phyloP scores from a whole-genome alignment of 2,797 vertebrate genomes.

The Pangasius krempfi region DNA sequence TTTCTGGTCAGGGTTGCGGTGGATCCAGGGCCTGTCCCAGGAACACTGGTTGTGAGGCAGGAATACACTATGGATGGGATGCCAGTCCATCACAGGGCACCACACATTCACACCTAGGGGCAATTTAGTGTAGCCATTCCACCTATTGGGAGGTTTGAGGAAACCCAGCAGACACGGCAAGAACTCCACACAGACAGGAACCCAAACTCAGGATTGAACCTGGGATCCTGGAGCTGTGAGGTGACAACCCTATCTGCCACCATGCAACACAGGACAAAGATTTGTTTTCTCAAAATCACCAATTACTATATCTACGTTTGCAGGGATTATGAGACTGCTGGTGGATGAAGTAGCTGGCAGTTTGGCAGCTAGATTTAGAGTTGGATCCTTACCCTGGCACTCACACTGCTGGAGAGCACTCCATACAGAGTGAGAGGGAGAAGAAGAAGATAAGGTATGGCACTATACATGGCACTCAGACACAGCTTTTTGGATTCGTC shows the following conservation, averaged over 20 bases:
- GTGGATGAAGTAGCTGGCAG: not conserved
- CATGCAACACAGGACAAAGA: not conserved
- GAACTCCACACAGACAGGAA: not conserved
- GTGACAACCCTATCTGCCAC: no score
- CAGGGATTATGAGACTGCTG: not conserved
- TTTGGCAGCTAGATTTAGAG: not conserved
- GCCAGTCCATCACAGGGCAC: not conserved
- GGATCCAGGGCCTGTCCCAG: not conserved
- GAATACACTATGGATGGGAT: not conserved
- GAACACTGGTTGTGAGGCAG: not conserved
- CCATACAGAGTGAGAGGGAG: not conserved
- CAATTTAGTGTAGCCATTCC: not conserved
- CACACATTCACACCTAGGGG: not conserved
- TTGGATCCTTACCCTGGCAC: not conserved
- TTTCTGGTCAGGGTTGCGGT: not conserved
- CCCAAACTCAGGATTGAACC: not conserved
- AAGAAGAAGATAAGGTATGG: not conserved
- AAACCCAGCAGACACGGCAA: not conserved
- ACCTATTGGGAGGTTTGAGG: not conserved
- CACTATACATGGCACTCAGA: not conserved
- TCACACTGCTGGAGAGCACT: not conserved
- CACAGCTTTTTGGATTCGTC: conserved; percentile 13
- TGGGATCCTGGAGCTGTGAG: not conserved
- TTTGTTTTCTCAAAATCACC: not conserved
- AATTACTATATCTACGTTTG: not conserved